Conservation (phyloP, 2,888 invertebrate species). For the Lasioglossum figueresi region DNA sequence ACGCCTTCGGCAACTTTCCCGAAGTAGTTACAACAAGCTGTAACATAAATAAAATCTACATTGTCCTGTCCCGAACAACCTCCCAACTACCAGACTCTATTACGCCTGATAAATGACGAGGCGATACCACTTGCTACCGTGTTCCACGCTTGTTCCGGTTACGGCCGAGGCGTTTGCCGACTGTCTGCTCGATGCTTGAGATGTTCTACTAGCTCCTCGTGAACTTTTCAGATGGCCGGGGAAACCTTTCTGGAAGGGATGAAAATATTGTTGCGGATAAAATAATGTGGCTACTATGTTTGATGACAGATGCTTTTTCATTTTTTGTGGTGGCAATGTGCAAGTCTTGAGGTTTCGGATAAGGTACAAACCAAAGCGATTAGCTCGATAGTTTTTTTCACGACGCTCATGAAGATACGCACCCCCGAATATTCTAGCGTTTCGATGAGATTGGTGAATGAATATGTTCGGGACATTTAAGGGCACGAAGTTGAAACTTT, state of each 20-base stretch:
- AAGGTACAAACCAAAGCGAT: background rate
- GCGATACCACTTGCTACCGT: background rate
- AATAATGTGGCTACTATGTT: background rate
- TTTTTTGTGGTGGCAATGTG: background rate
- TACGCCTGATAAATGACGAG: background rate
- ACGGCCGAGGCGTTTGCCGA: background rate
- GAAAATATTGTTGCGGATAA: background rate
- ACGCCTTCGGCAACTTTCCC: slow-evolving; percentile 4
- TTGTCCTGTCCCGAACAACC: background rate
- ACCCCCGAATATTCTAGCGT: too few relatives aligned
- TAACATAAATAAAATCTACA: slow-evolving; percentile 11
- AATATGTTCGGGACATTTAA: background rate
- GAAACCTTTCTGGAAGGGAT: background rate
- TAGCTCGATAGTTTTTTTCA: background rate
- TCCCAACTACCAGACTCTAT: background rate
- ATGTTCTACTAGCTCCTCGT: background rate
- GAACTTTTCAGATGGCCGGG: too few relatives aligned
- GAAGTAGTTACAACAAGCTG: slow-evolving; percentile 2
- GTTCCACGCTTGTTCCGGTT: background rate
- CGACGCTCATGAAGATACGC: too few relatives aligned
- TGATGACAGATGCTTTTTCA: background rate
- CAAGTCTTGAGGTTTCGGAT: background rate
- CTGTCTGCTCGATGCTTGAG: background rate
- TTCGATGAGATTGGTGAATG: background rate
- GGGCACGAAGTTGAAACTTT: background rate